Conservation (phyloP, 2,888 invertebrate genomes). For the Eurytoma californica region DNA sequence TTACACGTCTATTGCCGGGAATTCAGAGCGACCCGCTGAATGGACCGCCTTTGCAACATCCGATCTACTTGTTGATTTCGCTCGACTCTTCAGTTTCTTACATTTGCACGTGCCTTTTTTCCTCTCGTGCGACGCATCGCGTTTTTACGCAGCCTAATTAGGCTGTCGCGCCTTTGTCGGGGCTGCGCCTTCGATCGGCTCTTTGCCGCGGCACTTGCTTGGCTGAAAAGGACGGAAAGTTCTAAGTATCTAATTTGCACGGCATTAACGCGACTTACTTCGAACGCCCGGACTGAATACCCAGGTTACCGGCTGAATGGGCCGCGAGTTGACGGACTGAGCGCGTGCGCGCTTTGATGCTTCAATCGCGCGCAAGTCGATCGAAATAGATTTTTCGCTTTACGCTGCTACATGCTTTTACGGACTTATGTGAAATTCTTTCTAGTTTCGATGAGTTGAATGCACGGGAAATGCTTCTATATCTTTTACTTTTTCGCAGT, state of each 20-base stretch:
- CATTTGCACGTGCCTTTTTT: not conserved
- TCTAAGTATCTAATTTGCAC: slow-evolving; percentile 20
- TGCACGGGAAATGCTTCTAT: too few species aligned
- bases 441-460: too few species aligned
- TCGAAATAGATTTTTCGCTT: not conserved
- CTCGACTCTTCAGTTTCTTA: not conserved
- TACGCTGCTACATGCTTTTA: not conserved
- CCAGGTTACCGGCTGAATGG: slow-evolving; percentile 3
- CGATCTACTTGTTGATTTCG: slow-evolving; percentile 30
- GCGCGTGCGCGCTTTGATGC: too few species aligned
- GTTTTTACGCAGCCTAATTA: not conserved
- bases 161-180: not conserved
- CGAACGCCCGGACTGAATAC: not conserved
- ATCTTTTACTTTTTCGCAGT: too few species aligned
- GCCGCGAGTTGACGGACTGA: too few species aligned
- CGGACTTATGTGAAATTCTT: not conserved
- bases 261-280: slow-evolving; percentile 20
- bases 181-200: not conserved
- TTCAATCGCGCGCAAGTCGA: too few species aligned
- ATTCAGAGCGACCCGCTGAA: slow-evolving; percentile 7
- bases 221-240: not conserved
- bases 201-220: too few species aligned
- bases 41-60: not conserved
- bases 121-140: not conserved
- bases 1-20: not conserved